Base-by-base conservation (phyloP, 2,113 vertebrate genomes). In the Corvus cornix region DNA sequence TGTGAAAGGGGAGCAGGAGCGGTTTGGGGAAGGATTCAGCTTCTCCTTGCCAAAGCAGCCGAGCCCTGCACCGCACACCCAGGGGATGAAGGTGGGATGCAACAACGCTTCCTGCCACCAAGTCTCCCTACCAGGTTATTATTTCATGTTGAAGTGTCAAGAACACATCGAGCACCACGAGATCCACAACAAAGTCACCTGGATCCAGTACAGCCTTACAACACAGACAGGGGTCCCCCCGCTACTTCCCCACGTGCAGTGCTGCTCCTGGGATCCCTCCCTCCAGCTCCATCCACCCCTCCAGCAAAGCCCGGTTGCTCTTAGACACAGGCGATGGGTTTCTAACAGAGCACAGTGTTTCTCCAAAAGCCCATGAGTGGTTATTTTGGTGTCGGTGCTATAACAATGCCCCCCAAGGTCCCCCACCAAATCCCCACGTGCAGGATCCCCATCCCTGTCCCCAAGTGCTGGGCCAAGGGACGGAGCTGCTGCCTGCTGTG, bases 381-480 rank as follows among this genome's bases (percentile, higher is more conserved):
- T 5, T 24, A 12, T 74, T 10, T 4, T 2, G 9, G 43, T 27
- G 77, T 31, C 3, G 1, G 39, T 13, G 15, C 24, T 15, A 0
- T 2, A 14, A 27, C 6, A 2, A 9, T 3, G 10, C 2, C 33
- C 26, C 43, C 18, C 2, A 0, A 10, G 15, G 19, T 10, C 8
- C 43, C 67, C 14, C 35, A n/a, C 10, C 11, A 1, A 24, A 22
- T 4, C 15, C 6, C 46, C 10, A 7, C 0, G 0, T 4, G 33
- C 37, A 33, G 68, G 43, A 31, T 13, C 31, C 31, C 2, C 62
- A 24, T 20, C 39, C 48, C 59, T 39, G 18, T 24, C 53, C 22
- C 13, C 1, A 1, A 21, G 28, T 18, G 53, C 77, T 7, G 53
- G 31, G 21, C 74, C 63, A 18, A 13, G 51, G 74, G 18, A 23